Conservation (phyloP, 2,888 invertebrate species). For the Tipula vernalis region DNA sequence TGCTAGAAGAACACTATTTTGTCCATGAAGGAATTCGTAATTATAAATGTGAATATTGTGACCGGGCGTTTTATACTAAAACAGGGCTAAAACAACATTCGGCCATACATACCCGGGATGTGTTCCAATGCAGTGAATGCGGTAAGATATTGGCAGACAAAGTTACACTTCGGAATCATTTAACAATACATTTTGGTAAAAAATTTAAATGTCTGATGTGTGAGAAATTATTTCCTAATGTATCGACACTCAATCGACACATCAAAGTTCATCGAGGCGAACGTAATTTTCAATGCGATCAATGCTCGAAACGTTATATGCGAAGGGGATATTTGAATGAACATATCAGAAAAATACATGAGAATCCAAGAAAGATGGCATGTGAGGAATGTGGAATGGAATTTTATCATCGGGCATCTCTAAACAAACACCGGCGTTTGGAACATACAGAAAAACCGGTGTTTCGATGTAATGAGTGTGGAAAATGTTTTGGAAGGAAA, state of each 20-base stretch:
- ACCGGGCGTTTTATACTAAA: neutral
- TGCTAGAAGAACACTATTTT: neutral
- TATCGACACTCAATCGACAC: neutral
- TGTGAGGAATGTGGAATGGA: neutral
- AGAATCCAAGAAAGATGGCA: neutral
- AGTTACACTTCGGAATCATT: neutral
- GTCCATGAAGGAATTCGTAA: neutral
- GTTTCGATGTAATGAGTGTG: neutral
- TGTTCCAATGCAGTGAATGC: neutral
- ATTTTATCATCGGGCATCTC: neutral
- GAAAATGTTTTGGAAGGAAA: neutral
- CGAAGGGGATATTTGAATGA: neutral
- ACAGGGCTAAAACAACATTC: neutral
- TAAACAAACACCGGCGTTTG: neutral
- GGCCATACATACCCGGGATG: neutral
- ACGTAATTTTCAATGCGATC: neutral
- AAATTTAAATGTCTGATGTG: neutral
- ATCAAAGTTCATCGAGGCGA: neutral
- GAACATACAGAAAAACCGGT: neutral
- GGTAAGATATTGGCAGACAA: neutral
- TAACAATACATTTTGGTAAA: neutral
- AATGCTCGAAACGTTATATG: neutral
- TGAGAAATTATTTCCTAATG: neutral
- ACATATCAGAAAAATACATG: neutral
- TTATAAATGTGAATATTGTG: neutral